Evolutionary conservation across 2,113 vertebrate species (phyloP), one percentile per base, ranked within the genome.

Genomic region (Sclerurus mexicanus): DNA sequence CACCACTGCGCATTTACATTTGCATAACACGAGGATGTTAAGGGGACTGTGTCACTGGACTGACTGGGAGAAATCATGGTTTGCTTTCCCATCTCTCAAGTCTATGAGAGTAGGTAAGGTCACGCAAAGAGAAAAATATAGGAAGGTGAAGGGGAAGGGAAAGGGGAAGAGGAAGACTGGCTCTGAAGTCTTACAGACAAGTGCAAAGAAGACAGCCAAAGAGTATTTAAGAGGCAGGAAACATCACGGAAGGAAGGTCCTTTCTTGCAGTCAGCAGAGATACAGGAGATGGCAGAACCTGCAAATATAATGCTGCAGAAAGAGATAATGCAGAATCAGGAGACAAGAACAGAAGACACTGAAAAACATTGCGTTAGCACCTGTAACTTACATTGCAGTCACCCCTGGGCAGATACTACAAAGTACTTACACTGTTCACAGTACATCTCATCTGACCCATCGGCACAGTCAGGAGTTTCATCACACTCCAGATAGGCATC

Each of bases 401-500:
- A 64, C 24, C 44, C 20, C n/a, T 60, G n/a, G 28, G 42, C 39
- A 85, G 46, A 50, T 8, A 71, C 10, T 33, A 42, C 71, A 25
- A 83, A 79, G 66, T 53, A 96, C 98, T 98, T 96, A 98, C 98
- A 98, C n/a, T 83, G 96, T 16, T 97, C 97, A 97, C 99, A 99
- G 23, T 94, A 93, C 17, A 85, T 60, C 95, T 99, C 99, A 4
- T 99, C 99, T 0, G 99, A 99, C 42, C 93, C 90, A 15, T 99
- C 99, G 0, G 62, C 96, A 91, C 99, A 99, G 86, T 99, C 99
- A 0, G 58, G 14, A 4, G 81, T 95, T 35, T 97, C 88, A 37
- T 99, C 99, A 52, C 99, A 99, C 85, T 99, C 98, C 85, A 99
- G 96, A n/a, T 96, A 98, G 30, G 97, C 97, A 55, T 98, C 98